Evolutionary conservation across 2,888 invertebrate species (phyloP), one percentile per base, ranked within the genome.

Genomic region (Osmoderma eremita): DNA sequence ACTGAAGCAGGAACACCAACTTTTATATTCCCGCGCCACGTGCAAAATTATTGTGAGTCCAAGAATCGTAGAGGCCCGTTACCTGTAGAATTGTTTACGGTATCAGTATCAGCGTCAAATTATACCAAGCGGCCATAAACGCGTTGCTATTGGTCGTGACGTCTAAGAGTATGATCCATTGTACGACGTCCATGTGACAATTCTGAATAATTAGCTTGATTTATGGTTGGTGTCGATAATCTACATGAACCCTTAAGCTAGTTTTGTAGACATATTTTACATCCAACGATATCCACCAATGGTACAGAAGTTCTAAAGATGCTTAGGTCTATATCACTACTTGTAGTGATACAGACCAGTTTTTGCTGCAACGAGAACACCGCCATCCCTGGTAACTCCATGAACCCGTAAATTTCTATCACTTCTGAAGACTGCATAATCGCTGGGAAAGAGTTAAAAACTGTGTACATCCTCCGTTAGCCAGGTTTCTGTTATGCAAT

Each of bases 401-500:
- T 36, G 30, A 8, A 10, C 53, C 3, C 10, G n/a, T 8, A 53
- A 30, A 30, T 15, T 30, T 36, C 53, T 30, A 13, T 53, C 53
- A 8, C 36, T 13, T 36, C 53, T 53, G 8, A 53, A 22, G 12
- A 38, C n/a, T 15, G 36, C 17, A 24, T 53, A 30, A 15, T 17
- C 36, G 6, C 5, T 8, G 4, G 36, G 53, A 53, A 53, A 30
- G 2, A 53, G 10, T 36, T 24, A 1, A 17, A 30, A 17, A 24
- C 1, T 30, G 13, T 13, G 8, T n/a, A 53, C 17, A 24, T 53
- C 15, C 10, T 53, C 53, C 5, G 36, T 24, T 6, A 53, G 30
- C 53, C 53, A 53, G 2, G 53, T 53, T 24, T 53, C 53, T n/a
- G 53, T 22, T 8, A 53, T 15, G 4, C 36, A 17, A 2, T 22